Percentiles rank a stretch among this genome's conserved stretches.
Conservation (phyloP, 2,113 vertebrate genomes). For the Callocephalon fimbriatum region DNA sequence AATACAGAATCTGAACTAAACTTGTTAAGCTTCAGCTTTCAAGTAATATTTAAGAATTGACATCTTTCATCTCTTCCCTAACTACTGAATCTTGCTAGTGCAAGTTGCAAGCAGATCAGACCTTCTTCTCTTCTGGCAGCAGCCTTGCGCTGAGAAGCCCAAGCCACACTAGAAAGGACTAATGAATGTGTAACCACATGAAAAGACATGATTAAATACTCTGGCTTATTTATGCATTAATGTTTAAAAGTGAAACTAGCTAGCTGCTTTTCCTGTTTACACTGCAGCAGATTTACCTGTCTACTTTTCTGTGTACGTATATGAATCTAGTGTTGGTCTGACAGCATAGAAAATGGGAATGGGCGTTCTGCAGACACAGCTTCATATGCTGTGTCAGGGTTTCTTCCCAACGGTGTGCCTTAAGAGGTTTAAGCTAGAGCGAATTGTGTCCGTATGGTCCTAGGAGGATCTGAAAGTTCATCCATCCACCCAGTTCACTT, state of each 20-base stretch:
- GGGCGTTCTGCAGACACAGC: not conserved
- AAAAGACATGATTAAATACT: not conserved
- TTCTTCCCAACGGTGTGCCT: not conserved
- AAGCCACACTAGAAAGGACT: not conserved
- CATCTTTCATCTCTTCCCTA: not conserved
- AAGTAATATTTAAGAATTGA: constrained; percentile 20
- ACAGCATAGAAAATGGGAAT: not conserved
- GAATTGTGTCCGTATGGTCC: not conserved
- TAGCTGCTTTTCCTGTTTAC: not conserved
- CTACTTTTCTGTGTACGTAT: not conserved
- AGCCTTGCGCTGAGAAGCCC: not conserved
- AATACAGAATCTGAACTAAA: constrained; percentile 41
- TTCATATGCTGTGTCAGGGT: not conserved
- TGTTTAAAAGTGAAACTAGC: not conserved
- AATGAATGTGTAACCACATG: not conserved
- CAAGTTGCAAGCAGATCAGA: not conserved
- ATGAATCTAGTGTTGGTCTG: not conserved
- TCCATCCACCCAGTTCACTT: not conserved
- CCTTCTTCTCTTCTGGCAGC: not conserved
- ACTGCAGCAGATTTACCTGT: not conserved
- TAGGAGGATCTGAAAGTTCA: not conserved
- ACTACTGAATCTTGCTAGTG: not conserved
- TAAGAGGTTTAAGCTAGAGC: not conserved
- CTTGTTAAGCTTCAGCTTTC: constrained; percentile 25
- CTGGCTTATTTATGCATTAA: not conserved